Conservation (phyloP, 2,113 vertebrate genomes). For the Phaetusa simplex region DNA sequence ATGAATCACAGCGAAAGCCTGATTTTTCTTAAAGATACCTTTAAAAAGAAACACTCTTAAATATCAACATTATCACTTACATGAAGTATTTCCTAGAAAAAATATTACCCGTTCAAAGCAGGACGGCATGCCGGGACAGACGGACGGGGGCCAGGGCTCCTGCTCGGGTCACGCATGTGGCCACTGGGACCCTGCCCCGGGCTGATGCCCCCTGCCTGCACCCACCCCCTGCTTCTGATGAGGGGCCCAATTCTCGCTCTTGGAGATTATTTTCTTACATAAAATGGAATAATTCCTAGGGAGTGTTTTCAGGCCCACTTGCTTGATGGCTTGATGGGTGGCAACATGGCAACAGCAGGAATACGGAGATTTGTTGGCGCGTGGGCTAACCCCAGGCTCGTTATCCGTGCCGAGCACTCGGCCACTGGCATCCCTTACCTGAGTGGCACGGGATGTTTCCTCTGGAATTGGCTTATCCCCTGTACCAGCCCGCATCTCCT, state of each 20-base stretch:
- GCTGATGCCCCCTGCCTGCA: neutral
- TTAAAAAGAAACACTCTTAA: neutral
- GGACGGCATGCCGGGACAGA: neutral
- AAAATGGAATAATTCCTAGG: neutral
- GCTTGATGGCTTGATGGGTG: too few species aligned
- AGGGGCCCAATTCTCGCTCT: neutral
- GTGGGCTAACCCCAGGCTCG: neutral
- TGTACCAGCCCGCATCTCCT: neutral
- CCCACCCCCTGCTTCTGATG: neutral
- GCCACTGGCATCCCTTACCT: fast-evolving
- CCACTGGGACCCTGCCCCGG: neutral
- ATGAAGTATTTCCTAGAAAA: neutral
- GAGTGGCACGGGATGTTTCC: too few species aligned
- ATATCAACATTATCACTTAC: neutral
- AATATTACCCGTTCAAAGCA: neutral
- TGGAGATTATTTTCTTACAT: neutral
- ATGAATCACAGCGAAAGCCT: conserved; percentile 45
- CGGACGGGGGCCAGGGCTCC: neutral
- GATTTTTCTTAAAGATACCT: neutral
- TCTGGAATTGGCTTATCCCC: neutral
- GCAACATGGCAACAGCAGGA: neutral
- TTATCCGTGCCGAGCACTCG: fast-evolving
- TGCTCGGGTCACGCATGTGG: fast-evolving
- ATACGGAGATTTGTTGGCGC: too few species aligned
- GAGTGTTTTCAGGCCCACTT: neutral